A percentile compares a stretch with the other conserved stretches of the same genome.
Conservation (phyloP, 2,888 invertebrate species). For the Neelides folsomi region DNA sequence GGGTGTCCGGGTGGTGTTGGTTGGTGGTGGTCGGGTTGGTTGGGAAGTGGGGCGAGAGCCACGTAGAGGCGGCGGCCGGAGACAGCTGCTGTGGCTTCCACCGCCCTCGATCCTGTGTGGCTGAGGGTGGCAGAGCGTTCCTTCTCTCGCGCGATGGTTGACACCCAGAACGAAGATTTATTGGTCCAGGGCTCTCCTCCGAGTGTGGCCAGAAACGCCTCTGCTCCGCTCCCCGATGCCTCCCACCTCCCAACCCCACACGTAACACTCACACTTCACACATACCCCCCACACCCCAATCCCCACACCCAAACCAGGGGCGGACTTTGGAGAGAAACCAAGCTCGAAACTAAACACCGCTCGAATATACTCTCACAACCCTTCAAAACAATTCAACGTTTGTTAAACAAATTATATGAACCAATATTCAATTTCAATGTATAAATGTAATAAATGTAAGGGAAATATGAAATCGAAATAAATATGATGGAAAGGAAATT, state of each 20-base stretch:
- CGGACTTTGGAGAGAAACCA: too few species aligned
- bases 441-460: too few species aligned
- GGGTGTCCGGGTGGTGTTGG: slow-evolving; percentile 14
- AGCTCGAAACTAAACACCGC: too few species aligned
- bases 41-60: slow-evolving; percentile 13
- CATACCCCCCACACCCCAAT: too few species aligned
- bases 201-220: slow-evolving; percentile 33
- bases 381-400: too few species aligned
- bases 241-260: slow-evolving; percentile 9
- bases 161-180: slow-evolving; percentile 34
- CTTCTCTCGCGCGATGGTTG: slow-evolving; percentile 32
- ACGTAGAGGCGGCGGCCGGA: slow-evolving; percentile 13
- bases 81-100: slow-evolving; percentile 1
- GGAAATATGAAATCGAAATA: too few species aligned
- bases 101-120: slow-evolving; percentile 20
- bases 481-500: too few species aligned
- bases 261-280: neutral
- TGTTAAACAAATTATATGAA: too few species aligned
- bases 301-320: too few species aligned
- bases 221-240: slow-evolving; percentile 16
- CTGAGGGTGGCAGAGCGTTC: slow-evolving; percentile 34
- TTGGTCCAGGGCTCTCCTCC: slow-evolving; percentile 30
- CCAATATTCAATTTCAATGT: too few species aligned
- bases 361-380: too few species aligned
- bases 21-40: slow-evolving; percentile 8